A percentile compares a stretch with the other conserved stretches of the same genome.
phyloP scores from a whole-genome alignment of 2,113 vertebrate genomes.

The Anhinga rufa region DNA sequence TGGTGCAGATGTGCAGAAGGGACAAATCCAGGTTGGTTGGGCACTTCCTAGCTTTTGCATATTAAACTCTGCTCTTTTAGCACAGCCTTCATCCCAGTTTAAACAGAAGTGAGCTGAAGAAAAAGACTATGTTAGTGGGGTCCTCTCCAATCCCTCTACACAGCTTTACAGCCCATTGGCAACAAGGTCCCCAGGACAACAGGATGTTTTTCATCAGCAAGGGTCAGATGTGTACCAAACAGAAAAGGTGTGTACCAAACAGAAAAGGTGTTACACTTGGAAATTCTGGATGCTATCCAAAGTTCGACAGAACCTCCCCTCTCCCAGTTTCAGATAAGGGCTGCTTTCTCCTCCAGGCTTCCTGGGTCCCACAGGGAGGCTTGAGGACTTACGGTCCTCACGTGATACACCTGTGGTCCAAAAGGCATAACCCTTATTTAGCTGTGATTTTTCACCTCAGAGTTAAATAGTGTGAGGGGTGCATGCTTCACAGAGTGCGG shows the following conservation, averaged over 20 bases:
- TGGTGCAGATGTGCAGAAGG: background rate
- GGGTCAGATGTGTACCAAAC: background rate
- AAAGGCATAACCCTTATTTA: background rate
- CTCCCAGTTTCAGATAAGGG: background rate
- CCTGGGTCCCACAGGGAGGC: background rate
- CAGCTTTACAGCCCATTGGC: background rate
- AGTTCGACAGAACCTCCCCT: background rate
- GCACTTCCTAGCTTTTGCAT: background rate
- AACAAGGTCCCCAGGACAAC: background rate
- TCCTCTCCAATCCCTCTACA: background rate
- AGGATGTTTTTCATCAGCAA: background rate
- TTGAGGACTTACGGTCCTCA: background rate
- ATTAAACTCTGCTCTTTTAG: background rate
- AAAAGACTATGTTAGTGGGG: background rate
- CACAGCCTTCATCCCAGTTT: background rate
- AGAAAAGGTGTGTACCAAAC: background rate
- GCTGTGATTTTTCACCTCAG: background rate
- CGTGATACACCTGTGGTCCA: background rate
- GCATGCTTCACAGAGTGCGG: background rate
- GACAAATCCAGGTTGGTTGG: background rate
- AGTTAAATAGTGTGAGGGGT: background rate
- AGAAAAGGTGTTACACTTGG: background rate
- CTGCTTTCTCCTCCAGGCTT: background rate
- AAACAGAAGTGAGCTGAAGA: background rate
- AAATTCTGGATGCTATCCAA: background rate